A percentile compares a stretch with the other conserved stretches of the same genome.
Conservation (phyloP, 2,113 vertebrate genomes). For the Channa argus region DNA sequence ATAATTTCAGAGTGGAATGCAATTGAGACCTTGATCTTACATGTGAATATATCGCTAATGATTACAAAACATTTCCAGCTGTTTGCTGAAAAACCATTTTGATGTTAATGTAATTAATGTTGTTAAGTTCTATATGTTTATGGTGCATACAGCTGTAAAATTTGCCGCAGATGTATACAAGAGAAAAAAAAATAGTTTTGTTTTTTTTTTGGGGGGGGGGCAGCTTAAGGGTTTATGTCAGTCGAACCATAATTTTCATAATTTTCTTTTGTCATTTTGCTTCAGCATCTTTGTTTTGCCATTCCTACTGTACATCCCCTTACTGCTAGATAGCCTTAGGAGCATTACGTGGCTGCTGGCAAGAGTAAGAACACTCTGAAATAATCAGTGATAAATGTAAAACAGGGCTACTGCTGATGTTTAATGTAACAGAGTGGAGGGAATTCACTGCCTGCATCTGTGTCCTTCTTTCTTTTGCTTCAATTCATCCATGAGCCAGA, state of each 20-base stretch:
- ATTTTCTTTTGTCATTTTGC: constrained; percentile 53
- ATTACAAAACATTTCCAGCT: constrained; percentile 80
- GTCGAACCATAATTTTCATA: constrained; percentile 61
- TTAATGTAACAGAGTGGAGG: constrained; percentile 58
- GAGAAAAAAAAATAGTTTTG: constrained; percentile 82
- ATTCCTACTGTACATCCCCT: constrained; percentile 37
- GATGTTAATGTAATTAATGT: constrained; percentile 65
- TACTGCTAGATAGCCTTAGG: constrained; percentile 56
- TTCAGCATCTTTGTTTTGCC: constrained; percentile 57
- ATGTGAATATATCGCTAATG: constrained; percentile 81
- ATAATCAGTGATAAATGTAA: constrained; percentile 56
- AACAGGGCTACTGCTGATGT: constrained; percentile 73
- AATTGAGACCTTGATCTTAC: constrained; percentile 82
- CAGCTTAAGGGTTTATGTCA: constrained; percentile 84
- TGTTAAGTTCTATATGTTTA: constrained; percentile 62
- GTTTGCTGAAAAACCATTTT: constrained; percentile 76
- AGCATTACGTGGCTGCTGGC: constrained; percentile 64
- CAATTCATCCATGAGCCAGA: constrained; percentile 41
- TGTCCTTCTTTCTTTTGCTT: constrained; percentile 47
- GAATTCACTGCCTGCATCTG: constrained; percentile 70
- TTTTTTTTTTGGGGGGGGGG: constrained; percentile 84
- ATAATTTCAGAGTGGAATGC: constrained; percentile 90
- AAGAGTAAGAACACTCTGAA: constrained; percentile 49
- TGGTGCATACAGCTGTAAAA: constrained; percentile 87
- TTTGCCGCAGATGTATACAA: constrained; percentile 89